A percentile compares a stretch with the other conserved stretches of the same genome.
These are phyloP conservation scores for Conomelus anceps DNA, from an alignment of 2,888 invertebrate species.

Conservation along the genomic window DNA sequence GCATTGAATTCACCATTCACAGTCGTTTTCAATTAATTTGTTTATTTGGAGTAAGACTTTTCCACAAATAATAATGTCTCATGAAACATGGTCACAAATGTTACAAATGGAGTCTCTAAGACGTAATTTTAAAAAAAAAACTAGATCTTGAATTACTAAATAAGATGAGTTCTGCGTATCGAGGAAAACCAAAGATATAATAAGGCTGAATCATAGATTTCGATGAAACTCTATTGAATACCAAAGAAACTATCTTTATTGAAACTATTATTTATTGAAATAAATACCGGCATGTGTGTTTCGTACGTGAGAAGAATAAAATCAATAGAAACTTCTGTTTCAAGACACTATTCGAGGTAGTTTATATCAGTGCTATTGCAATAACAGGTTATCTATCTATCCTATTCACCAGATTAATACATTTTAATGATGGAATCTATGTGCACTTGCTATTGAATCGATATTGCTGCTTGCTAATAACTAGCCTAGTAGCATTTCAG, in stretches of 20 bases:
- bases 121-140: too few relatives aligned
- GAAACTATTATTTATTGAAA: background rate
- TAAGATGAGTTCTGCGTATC: too few relatives aligned
- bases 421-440: background rate
- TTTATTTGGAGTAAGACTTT: too few relatives aligned
- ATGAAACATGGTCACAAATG: too few relatives aligned
- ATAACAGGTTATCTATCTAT: background rate
- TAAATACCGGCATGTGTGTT: background rate
- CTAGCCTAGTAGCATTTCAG: too few relatives aligned
- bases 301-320: background rate
- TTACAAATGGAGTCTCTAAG: too few relatives aligned
- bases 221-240: background rate
- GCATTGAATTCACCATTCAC: too few relatives aligned
- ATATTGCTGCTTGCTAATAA: background rate
- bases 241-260: too few relatives aligned
- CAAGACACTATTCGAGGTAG: background rate
- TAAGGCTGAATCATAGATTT: background rate
- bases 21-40: too few relatives aligned
- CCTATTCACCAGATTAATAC: background rate
- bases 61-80: too few relatives aligned
- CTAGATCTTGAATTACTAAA: too few relatives aligned
- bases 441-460: background rate
- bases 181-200: too few relatives aligned
- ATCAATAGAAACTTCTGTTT: background rate
- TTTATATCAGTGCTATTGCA: background rate